Evolutionary conservation across 2,888 invertebrate species (phyloP), one percentile per base, ranked within the genome.

Genomic region (Vanessa cardui): DNA sequence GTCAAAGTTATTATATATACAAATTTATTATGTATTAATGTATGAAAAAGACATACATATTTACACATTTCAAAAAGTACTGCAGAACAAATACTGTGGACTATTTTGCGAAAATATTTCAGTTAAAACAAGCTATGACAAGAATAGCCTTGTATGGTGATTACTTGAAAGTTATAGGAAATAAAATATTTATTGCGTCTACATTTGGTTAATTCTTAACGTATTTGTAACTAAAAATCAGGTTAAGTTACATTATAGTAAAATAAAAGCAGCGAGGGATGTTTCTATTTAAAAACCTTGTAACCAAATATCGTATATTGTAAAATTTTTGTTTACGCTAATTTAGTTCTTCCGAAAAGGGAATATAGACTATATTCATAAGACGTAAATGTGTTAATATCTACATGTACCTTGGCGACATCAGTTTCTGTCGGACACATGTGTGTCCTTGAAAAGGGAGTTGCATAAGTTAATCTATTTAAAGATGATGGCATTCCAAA

Each of bases 381-480:
- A 15, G 56, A 18, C 1, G 16, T 18, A 21, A 31, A 15, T 21
- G 47, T 15, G 16, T 33, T 47, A 62, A 64, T 52, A 59, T 46
- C 49, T 56, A 67, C 44, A 65, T 45, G 50, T 52, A 63, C 65
- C 45, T 66, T 60, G 61, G 72, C 58, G 69, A 73, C 79, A 79
- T 79, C 73, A 79, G 77, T 78, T 74, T 71, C 74, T 80, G 77
- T 79, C 77, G 76, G 74, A 75, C 83, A 83, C 82, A 80, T 86
- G 87, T 86, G 87, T 79, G 82, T 74, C 86, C 86, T 84, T 83
- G 83, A 79, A 79, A 79, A 76, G 81, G 80, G 77, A 76, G 78
- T 76, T 75, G 74, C 76, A 73, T 77, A 70, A 70, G 68, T 63
- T 68, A 69, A 69, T 81, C 83, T 88, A 88, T 88, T 88, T 88